Evolutionary conservation across 2,797 vertebrate genomes (phyloP), one percentile per base, ranked within the genome.

Genomic region (Tokudaia muenninki): DNA sequence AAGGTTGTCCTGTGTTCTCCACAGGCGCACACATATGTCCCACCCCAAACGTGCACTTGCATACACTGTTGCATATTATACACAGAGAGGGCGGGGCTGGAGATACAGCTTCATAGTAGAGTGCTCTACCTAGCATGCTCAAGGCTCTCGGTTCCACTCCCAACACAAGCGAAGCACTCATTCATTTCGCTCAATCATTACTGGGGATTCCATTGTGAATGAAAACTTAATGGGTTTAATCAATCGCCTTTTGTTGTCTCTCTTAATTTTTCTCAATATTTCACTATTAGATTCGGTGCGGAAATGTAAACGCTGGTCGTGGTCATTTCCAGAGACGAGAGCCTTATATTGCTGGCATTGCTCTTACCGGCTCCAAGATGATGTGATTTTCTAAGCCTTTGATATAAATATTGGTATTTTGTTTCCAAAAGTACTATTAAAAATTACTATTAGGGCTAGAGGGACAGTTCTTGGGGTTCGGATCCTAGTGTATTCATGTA

Each of bases 351-450:
- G 61, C 82, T 80, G 50, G 52, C 90, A n/a, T 41, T 89, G 19
- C 37, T 74, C 31, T 63, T 97, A 22, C 79, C 59, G 44, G 24
- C 24, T n/a, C 63, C 70, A 77, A 92, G 11, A 44, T 44, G 65
- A 29, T 67, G 37, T 80, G 8, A 44, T 63, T 93, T 82, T 83
- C 81, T 61, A 87, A 63, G 31, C 37, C 50, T 95, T 92, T 63
- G 83, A 26, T 72, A 92, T 47, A 47, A 77, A 77, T 77, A 77
- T 47, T 77, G 74, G 12, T 77, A 47, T 29, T 29, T 17, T 88
- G 65, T 94, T 95, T 94, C 74, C 24, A 88, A 92, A 96, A 86
- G 52, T 4, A 50, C 89, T 94, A 16, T 16, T 78, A 75, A 59
- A 57, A 44, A 44, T 88, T 57, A 22, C 34, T 37, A 52, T 17